These are phyloP conservation scores for Standfussiana lucernea DNA, from an alignment of 2,888 invertebrate species.

Conservation along the genomic window DNA sequence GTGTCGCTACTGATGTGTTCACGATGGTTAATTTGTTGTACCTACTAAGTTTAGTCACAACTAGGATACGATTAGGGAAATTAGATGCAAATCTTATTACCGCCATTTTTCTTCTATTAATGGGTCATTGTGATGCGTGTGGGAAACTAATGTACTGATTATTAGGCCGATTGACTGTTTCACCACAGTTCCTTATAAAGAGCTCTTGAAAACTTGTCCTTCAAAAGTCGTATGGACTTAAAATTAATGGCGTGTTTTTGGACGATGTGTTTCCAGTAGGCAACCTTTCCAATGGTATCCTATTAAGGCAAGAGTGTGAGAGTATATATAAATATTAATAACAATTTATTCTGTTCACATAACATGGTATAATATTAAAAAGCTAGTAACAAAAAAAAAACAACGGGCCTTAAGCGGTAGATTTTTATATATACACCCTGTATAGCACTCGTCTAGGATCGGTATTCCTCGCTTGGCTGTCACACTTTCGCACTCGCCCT, in stretches of 20 bases:
- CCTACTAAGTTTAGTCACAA: constrained; percentile 35
- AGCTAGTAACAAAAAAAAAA: no score
- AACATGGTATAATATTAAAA: no score
- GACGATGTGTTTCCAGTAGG: neutral
- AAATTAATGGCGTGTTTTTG: neutral
- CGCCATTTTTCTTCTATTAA: constrained; percentile 44
- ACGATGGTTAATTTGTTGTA: constrained; percentile 9
- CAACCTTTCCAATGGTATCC: neutral
- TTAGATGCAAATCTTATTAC: constrained; percentile 28
- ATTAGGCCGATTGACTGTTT: neutral
- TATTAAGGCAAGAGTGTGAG: no score
- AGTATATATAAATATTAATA: no score
- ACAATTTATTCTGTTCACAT: no score
- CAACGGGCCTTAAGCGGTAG: no score
- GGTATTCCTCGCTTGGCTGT: neutral
- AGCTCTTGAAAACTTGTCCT: neutral
- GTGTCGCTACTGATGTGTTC: neutral
- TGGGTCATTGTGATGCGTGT: constrained; percentile 24
- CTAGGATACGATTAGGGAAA: constrained; percentile 46
- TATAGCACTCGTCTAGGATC: neutral
- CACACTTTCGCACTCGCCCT: neutral
- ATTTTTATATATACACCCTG: no score
- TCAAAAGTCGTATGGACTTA: neutral
- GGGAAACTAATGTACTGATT: neutral
- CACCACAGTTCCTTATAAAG: neutral